Evolutionary conservation across 2,797 vertebrate species (phyloP).

Genomic region (Sebastes diploproa): DNA sequence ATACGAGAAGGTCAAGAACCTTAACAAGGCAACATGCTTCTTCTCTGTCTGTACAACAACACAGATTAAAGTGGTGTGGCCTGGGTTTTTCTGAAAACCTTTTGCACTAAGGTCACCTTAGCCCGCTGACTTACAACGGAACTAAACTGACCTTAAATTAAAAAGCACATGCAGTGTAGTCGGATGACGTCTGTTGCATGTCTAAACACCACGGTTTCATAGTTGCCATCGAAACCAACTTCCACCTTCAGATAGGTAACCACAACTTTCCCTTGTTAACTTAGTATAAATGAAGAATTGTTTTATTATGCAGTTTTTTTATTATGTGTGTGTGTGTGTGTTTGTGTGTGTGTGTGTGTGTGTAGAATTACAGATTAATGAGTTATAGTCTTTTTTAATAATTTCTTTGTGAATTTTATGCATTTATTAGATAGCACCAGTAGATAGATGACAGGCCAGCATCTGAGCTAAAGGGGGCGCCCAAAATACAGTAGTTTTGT

Average conservation of each 20-base stretch:
- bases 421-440: not conserved
- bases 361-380: not conserved
- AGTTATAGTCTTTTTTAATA: not conserved
- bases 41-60: constrained; percentile 56
- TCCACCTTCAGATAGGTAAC: not conserved
- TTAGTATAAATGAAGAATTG: not conserved
- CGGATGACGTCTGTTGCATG: not conserved
- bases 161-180: not conserved
- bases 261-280: not conserved
- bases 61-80: constrained; percentile 54
- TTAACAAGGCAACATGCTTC: constrained; percentile 64
- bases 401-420: not conserved
- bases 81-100: constrained; percentile 50
- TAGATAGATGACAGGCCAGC: not conserved
- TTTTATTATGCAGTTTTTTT: not conserved
- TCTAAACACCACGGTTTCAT: not conserved
- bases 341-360: not conserved
- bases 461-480: not conserved
- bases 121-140: constrained; percentile 9
- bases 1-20: constrained; percentile 78
- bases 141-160: not conserved
- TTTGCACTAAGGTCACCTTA: constrained; percentile 42
- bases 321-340: not conserved
- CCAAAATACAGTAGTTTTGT: not conserved
- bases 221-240: not conserved